Conservation (phyloP, 1,140 invertebrate species). For the Drosophila orena region DNA sequence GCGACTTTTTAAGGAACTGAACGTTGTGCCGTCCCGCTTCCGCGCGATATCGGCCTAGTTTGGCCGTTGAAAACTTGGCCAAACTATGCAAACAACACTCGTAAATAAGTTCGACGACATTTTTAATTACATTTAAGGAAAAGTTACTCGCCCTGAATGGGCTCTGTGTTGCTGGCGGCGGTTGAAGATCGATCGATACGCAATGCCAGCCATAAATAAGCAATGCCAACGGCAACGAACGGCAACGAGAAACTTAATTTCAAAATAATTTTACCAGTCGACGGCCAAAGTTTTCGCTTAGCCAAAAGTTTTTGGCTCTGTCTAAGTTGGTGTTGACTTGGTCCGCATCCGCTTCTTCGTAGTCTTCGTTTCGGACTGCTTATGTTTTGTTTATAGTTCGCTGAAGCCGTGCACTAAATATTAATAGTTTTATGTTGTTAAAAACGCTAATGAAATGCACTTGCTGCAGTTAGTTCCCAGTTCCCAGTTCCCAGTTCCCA, state of each 20-base stretch:
- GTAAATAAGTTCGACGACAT: constrained; percentile 82
- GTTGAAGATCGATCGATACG: constrained; percentile 77
- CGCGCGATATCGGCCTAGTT: constrained; percentile 14
- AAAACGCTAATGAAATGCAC: constrained; percentile 78
- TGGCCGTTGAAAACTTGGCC: constrained; percentile 52
- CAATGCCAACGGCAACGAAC: constrained; percentile 53
- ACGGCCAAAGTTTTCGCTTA: constrained; percentile 61
- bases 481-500: not conserved
- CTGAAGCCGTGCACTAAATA: constrained; percentile 55
- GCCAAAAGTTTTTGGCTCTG: constrained; percentile 61
- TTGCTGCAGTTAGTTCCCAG: constrained; percentile 10
- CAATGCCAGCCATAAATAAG: constrained; percentile 74
- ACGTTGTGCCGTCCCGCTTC: not conserved
- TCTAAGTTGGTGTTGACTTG: constrained; percentile 53
- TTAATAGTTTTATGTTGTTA: constrained; percentile 79
- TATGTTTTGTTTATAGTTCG: constrained; percentile 68
- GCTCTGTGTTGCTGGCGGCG: constrained; percentile 24
- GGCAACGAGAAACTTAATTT: constrained; percentile 74
- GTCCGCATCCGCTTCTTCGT: constrained; percentile 12
- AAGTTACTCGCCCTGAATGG: constrained; percentile 48
- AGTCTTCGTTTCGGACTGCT: constrained; percentile 18
- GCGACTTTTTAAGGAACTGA: constrained; percentile 23
- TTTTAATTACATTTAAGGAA: constrained; percentile 79
- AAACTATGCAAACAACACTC: constrained; percentile 72
- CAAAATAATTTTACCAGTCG: constrained; percentile 72